These are phyloP conservation scores for Callaeas wilsoni DNA, from an alignment of 2,113 vertebrate genomes.

Conservation along the genomic window DNA sequence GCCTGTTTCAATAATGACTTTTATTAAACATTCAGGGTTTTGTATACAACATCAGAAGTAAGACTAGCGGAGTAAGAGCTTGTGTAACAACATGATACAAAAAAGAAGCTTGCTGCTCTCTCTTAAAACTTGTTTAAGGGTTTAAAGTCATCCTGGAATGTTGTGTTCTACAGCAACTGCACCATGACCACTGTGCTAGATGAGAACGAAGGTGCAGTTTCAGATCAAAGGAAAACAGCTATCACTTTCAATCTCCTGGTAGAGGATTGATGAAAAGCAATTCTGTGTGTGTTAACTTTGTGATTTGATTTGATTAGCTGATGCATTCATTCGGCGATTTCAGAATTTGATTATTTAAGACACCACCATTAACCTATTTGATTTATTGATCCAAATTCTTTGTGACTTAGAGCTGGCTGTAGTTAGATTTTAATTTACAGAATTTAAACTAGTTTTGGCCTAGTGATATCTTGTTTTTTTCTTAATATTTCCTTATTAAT, in stretches of 20 bases:
- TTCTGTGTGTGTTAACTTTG: neutral
- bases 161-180: neutral
- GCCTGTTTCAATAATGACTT: neutral
- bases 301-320: slow-evolving; percentile 10
- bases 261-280: slow-evolving; percentile 26
- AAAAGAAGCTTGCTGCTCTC: neutral
- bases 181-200: neutral
- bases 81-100: neutral
- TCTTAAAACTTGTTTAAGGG: neutral
- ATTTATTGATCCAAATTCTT: neutral
- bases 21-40: fast-evolving
- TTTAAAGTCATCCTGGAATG: neutral
- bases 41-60: neutral
- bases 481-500: neutral
- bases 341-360: slow-evolving; percentile 17
- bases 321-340: neutral
- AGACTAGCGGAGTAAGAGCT: neutral
- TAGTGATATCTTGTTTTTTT: neutral
- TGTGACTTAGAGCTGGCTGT: neutral
- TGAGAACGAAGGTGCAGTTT: neutral
- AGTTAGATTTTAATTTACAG: neutral
- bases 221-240: neutral
- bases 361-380: neutral
- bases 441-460: neutral
- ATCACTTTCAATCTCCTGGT: neutral